phyloP scores from a whole-genome alignment of 2,113 vertebrate genomes.

The Condylura cristata region DNA sequence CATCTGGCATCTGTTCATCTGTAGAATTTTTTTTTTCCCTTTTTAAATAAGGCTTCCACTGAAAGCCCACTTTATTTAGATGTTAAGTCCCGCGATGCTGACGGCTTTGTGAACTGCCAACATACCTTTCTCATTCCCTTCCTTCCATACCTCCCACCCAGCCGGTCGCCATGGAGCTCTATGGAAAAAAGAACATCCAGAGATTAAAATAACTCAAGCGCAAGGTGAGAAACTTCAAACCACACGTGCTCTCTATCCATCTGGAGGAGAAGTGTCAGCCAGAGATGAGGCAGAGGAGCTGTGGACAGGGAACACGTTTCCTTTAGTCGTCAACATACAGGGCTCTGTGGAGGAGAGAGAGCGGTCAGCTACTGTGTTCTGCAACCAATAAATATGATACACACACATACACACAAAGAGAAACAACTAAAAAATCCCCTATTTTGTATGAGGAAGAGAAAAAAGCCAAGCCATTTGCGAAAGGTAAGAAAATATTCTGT shows the following conservation, averaged over 20 bases:
- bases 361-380: background rate
- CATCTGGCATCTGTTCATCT: slow-evolving; percentile 80
- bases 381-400: background rate
- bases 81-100: slow-evolving; percentile 64
- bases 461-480: background rate
- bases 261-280: background rate
- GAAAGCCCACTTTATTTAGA: slow-evolving; percentile 80
- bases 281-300: too few relatives aligned
- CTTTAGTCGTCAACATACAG: background rate
- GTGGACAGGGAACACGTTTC: background rate
- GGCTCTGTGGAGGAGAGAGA: accelerated
- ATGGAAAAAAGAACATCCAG: background rate
- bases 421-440: background rate
- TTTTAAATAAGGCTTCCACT: slow-evolving; percentile 72
- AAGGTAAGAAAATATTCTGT: background rate
- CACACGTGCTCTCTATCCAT: background rate
- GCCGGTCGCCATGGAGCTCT: background rate
- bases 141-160: background rate
- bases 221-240: slow-evolving; percentile 10
- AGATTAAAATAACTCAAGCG: background rate
- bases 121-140: slow-evolving; percentile 23
- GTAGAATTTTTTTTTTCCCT: slow-evolving; percentile 72
- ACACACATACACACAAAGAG: background rate
- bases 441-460: background rate
- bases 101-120: slow-evolving; percentile 75